phyloP scores from a whole-genome alignment of 1,140 invertebrate species.

The Geopemphigus sp. region DNA sequence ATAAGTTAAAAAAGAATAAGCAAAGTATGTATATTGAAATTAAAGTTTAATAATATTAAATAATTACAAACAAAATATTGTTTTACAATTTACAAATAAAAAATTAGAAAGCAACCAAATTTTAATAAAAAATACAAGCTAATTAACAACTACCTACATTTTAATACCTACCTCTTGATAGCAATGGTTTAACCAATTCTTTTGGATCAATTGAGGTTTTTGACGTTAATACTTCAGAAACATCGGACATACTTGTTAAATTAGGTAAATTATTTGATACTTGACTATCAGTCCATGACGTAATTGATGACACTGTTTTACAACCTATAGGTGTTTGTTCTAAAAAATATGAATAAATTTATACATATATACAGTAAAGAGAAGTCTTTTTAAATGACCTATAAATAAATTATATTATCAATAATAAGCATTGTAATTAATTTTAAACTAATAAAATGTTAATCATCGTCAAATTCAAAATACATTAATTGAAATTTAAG shows the following conservation, averaged over 20 bases:
- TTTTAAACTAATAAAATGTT: too few species aligned
- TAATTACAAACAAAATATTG: neutral
- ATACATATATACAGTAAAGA: too few species aligned
- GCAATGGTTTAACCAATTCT: neutral
- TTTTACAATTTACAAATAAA: neutral
- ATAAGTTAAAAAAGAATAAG: neutral
- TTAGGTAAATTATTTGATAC: slow-evolving; percentile 30
- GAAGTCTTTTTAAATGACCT: too few species aligned
- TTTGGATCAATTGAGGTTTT: slow-evolving; percentile 3
- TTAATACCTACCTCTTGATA: slow-evolving; percentile 35
- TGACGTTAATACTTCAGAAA: slow-evolving; percentile 23
- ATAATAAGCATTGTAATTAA: too few species aligned
- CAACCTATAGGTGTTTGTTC: neutral
- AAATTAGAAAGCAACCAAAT: slow-evolving; percentile 4
- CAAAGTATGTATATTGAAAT: too few species aligned
- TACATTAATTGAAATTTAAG: too few species aligned
- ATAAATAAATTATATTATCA: too few species aligned
- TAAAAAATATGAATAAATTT: slow-evolving; percentile 12
- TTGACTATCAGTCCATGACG: slow-evolving; percentile 39
- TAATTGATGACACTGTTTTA: slow-evolving; percentile 41
- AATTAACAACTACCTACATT: neutral
- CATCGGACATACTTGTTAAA: slow-evolving; percentile 35
- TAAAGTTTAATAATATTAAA: neutral
- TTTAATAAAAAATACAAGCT: neutral
- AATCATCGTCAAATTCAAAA: too few species aligned